Percentiles rank a stretch among this genome's conserved stretches.
These are phyloP conservation scores for Leptobrachium ailaonicum DNA, from an alignment of 2,113 vertebrate genomes.

Conservation along the genomic window DNA sequence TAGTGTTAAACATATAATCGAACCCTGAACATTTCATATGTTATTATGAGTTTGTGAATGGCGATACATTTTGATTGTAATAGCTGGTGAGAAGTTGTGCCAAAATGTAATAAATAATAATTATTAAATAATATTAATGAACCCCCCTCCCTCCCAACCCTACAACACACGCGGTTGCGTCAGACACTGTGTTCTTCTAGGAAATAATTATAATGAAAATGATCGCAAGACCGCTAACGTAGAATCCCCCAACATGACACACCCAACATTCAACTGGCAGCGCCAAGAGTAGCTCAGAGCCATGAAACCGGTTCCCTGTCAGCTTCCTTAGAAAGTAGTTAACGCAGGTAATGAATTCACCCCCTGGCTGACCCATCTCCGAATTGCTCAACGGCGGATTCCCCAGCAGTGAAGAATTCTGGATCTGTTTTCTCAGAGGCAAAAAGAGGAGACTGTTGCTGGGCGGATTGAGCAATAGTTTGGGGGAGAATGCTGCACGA, in stretches of 20 bases:
- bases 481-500: too few relatives aligned
- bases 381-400: not conserved
- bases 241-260: slow-evolving; percentile 28
- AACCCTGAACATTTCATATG: too few relatives aligned
- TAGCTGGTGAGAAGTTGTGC: too few relatives aligned
- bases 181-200: slow-evolving; percentile 4
- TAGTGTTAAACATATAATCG: too few relatives aligned
- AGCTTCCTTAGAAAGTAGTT: slow-evolving; percentile 32
- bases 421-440: not conserved
- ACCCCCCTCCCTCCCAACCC: too few relatives aligned
- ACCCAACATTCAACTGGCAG: slow-evolving; percentile 9
- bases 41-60: too few relatives aligned
- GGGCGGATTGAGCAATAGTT: too few relatives aligned
- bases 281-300: slow-evolving; percentile 30
- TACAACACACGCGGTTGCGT: too few relatives aligned
- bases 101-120: too few relatives aligned
- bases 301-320: slow-evolving; percentile 36
- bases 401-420: not conserved
- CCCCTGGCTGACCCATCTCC: slow-evolving; percentile 18
- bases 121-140: too few relatives aligned
- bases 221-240: not conserved
- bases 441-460: not conserved
- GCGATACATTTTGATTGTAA: too few relatives aligned
- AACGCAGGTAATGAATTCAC: slow-evolving; percentile 18
- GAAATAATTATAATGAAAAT: slow-evolving; percentile 19